Base-by-base conservation (phyloP, 2,113 vertebrate species). In the Rissa tridactyla region DNA sequence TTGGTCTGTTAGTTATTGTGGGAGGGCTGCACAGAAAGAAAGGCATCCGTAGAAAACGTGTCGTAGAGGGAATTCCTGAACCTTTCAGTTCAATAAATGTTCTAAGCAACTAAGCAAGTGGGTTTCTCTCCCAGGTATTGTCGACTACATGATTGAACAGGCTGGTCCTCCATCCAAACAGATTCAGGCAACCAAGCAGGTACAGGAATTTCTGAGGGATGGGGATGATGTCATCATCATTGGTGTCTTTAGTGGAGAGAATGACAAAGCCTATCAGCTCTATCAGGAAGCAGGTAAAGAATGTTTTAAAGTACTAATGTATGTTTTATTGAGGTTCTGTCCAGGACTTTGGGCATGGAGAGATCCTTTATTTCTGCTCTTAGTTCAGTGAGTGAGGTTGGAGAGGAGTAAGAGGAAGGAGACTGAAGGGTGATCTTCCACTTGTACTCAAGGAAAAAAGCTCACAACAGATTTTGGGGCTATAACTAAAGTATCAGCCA, bases 161-260 rank as follows among this genome's bases (percentile, higher is more conserved):
- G 98, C 99, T 9, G 99, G 99, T 15, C 99, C 99, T 90, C 99
- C 99, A 32, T 99, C 99, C 73, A 99, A 99, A 94, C 99, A 99
- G 96, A 97, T 99, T 42, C 98, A 98, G 94, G 97, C 98, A 64
- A 94, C 94, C 26, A 99, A 99, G 95, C 99, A 99, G 95, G 98
- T 99, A 40, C 99, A 99, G 92, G 99, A 99, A 95, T 97, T 99
- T 81, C 84, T 99, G 73, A 99, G 98, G 94, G 99, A 99, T 29
- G 99, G 99, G 0, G 99, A 99, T 10, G 99, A 99, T 79, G 98
- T 98, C 5, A 96, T 99, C 78, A 98, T 99, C 66, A 97, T 99
- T 4, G 99, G 99, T 1, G 83, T 99, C 62, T 99, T 99, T 83
- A 96, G 97, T 82, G 97, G 96, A 11, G 98, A 99, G 36, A 96